These are phyloP conservation scores for Protobothrops flavoviridis DNA, from an alignment of 2,113 vertebrate genomes.

Conservation along the genomic window DNA sequence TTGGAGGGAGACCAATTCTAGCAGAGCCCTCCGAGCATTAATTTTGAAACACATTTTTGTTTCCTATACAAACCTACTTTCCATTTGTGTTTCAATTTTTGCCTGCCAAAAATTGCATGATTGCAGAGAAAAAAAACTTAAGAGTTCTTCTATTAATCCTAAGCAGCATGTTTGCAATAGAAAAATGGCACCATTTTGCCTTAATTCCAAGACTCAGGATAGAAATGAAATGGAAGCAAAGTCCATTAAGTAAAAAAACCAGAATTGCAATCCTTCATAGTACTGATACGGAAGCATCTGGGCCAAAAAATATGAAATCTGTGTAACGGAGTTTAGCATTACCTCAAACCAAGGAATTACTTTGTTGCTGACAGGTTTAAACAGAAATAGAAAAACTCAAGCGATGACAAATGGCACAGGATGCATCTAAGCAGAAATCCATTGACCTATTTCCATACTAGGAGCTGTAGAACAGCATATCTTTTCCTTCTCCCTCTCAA, in stretches of 20 bases:
- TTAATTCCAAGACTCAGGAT: neutral
- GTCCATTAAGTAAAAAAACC: neutral
- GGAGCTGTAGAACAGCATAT: neutral
- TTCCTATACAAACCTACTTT: neutral
- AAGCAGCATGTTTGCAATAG: neutral
- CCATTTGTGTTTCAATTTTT: neutral
- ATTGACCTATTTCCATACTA: neutral
- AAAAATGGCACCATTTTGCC: neutral
- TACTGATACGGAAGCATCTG: neutral
- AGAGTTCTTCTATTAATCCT: neutral
- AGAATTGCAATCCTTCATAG: neutral
- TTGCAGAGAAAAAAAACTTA: neutral
- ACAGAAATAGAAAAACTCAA: neutral
- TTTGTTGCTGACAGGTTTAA: neutral
- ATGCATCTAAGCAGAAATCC: neutral
- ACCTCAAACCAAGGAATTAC: neutral
- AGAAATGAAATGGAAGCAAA: neutral
- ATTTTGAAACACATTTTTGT: neutral
- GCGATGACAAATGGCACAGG: neutral
- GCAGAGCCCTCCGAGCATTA: neutral
- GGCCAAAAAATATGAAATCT: neutral
- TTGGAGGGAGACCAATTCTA: neutral
- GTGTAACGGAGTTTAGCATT: neutral
- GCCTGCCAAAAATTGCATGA: neutral
- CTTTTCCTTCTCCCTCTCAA: neutral